Conservation (phyloP, 2,888 invertebrate genomes). For the Callosobruchus maculatus region DNA sequence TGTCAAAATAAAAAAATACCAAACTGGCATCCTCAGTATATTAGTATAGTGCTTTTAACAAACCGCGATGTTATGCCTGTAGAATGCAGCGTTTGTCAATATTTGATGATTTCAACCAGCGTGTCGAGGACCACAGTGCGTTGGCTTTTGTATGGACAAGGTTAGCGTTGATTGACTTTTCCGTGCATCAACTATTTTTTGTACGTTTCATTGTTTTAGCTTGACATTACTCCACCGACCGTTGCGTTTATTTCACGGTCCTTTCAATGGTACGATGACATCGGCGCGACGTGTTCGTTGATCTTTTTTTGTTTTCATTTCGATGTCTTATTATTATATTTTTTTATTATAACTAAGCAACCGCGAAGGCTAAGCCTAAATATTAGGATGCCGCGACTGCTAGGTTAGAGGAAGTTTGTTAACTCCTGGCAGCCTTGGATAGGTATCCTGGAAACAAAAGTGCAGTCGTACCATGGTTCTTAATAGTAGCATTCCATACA, state of each 20-base stretch:
- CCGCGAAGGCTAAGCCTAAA: no score
- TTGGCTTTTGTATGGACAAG: background rate
- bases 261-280: background rate
- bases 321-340: no score
- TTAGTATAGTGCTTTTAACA: background rate
- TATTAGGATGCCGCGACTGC: no score
- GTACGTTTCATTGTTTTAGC: background rate
- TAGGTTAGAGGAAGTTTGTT: no score
- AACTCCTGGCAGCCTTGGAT: no score
- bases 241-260: background rate
- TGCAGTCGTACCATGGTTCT: no score
- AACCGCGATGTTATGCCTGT: background rate
- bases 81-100: background rate
- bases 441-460: no score
- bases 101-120: background rate
- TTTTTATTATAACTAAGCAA: no score
- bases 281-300: background rate
- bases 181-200: background rate
- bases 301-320: background rate
- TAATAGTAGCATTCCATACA: no score
- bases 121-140: background rate
- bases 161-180: background rate
- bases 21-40: background rate
- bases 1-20: background rate
- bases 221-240: background rate